Evolutionary conservation across 2,113 vertebrate genomes (phyloP).

Genomic region (Ploceus nigricollis): DNA sequence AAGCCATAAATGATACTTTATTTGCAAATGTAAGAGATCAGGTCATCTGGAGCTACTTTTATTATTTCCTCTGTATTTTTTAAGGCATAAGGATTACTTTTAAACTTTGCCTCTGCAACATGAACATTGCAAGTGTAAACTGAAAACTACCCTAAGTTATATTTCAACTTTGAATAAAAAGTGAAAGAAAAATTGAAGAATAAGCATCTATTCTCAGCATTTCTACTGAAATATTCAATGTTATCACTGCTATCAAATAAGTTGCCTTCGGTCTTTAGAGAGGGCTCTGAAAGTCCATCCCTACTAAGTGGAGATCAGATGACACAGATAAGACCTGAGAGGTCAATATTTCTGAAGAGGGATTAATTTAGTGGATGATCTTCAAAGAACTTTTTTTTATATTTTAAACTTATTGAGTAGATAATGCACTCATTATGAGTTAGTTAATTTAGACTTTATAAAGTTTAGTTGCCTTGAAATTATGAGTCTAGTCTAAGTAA

Average conservation of each 20-base stretch:
- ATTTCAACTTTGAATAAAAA: neutral
- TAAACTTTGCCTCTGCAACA: neutral
- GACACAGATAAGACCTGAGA: neutral
- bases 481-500: neutral
- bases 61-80: neutral
- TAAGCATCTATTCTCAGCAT: neutral
- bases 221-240: neutral
- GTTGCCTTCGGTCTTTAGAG: neutral
- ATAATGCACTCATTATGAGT: neutral
- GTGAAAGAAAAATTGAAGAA: neutral
- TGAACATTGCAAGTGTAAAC: neutral
- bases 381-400: neutral
- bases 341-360: neutral
- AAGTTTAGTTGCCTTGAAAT: neutral
- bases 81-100: neutral
- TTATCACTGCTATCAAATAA: neutral
- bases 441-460: neutral
- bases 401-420: neutral
- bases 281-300: neutral
- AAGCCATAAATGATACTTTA: neutral
- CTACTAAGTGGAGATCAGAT: neutral
- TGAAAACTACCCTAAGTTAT: neutral
- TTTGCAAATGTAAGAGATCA: neutral
- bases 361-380: neutral
- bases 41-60: neutral